These are phyloP conservation scores for Poeciliopsis turrubarensis DNA, from an alignment of 2,113 vertebrate species.

Conservation along the genomic window DNA sequence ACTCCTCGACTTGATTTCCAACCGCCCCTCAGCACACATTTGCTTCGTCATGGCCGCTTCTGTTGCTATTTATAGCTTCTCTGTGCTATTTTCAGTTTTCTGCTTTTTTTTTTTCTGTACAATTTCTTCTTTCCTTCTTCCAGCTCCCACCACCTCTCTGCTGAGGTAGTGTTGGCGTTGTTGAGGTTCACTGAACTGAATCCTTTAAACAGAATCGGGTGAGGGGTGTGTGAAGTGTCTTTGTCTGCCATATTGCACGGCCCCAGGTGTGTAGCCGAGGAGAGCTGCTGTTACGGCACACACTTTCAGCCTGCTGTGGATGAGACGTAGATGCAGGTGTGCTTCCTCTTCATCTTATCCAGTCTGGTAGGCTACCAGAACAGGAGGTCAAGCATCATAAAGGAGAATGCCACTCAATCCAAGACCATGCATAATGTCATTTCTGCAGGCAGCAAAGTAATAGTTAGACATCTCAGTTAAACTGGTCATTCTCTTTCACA, in stretches of 20 bases:
- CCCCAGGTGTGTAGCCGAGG: slow-evolving; percentile 44
- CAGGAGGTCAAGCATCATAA: slow-evolving; percentile 32
- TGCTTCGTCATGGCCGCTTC: slow-evolving; percentile 55
- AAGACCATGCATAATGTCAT: slow-evolving; percentile 44
- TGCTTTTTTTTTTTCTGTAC: slow-evolving; percentile 55
- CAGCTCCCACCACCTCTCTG: slow-evolving; percentile 21
- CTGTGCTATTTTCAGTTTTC: slow-evolving; percentile 67
- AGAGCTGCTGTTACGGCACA: slow-evolving; percentile 50
- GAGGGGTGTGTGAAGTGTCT: slow-evolving; percentile 19
- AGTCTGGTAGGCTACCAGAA: slow-evolving; percentile 5
- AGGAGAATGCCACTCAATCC: slow-evolving; percentile 72
- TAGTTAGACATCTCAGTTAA: slow-evolving; percentile 28
- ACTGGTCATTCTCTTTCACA: slow-evolving; percentile 24
- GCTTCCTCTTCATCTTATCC: slow-evolving; percentile 39
- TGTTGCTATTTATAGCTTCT: slow-evolving; percentile 69
- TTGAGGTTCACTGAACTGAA: slow-evolving; percentile 46
- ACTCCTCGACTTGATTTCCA: slow-evolving; percentile 49
- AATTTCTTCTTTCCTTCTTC: slow-evolving; percentile 55
- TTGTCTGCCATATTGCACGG: slow-evolving; percentile 17
- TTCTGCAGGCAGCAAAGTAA: slow-evolving; percentile 28
- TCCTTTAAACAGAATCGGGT: slow-evolving; percentile 10
- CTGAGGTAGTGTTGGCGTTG: slow-evolving; percentile 59
- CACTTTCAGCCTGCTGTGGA: slow-evolving; percentile 27
- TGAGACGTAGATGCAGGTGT: slow-evolving; percentile 46
- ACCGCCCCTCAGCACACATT: slow-evolving; percentile 45